These are phyloP conservation scores for Volucella zonaria DNA, from an alignment of 2,888 invertebrate species.

Conservation along the genomic window DNA sequence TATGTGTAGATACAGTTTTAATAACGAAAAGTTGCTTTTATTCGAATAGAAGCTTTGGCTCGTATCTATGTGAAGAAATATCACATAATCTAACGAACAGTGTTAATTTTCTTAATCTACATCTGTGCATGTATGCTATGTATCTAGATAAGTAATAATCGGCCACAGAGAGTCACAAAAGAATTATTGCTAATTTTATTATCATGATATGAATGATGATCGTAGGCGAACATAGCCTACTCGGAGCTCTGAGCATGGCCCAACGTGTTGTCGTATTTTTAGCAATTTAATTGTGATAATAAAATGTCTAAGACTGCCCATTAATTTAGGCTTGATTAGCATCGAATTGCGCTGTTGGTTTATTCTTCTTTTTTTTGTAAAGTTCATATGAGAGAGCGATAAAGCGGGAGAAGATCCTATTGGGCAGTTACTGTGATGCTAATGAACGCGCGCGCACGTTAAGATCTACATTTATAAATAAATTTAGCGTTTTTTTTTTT, in stretches of 20 bases:
- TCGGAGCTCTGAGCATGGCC: background rate
- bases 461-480: slow-evolving; percentile 35
- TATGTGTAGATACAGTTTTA: slow-evolving; percentile 36
- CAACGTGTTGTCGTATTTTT: slow-evolving; percentile 40
- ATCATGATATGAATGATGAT: slow-evolving; percentile 26
- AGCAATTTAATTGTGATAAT: slow-evolving; percentile 61
- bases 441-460: slow-evolving; percentile 14
- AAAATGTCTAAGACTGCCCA: slow-evolving; percentile 56
- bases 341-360: slow-evolving; percentile 58
- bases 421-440: background rate
- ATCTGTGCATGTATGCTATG: background rate
- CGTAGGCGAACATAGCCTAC: background rate
- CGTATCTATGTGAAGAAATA: background rate
- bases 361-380: background rate
- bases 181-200: slow-evolving; percentile 50
- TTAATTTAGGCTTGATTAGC: slow-evolving; percentile 58
- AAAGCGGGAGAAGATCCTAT: background rate
- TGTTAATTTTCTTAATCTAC: slow-evolving; percentile 32
- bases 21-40: slow-evolving; percentile 12
- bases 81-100: slow-evolving; percentile 14
- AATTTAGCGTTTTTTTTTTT: slow-evolving; percentile 6
- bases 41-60: background rate
- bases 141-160: slow-evolving; percentile 36
- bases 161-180: slow-evolving; percentile 12
- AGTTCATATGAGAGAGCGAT: slow-evolving; percentile 38